Conservation (phyloP, 2,888 invertebrate genomes). For the Muscina levida region DNA sequence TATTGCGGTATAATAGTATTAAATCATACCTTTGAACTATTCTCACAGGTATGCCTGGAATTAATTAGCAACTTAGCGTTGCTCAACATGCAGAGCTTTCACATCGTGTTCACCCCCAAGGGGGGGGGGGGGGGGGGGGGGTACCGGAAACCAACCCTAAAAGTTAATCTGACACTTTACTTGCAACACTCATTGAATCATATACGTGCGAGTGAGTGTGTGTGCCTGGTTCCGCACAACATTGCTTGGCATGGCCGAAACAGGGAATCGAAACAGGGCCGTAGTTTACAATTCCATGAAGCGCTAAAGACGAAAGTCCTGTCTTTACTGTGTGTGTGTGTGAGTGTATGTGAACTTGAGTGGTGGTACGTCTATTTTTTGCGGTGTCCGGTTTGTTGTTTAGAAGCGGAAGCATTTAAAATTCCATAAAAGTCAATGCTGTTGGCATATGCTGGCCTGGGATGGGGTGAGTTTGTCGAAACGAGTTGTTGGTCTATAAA, state of each 20-base stretch:
- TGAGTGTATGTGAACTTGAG: slow-evolving; percentile 17
- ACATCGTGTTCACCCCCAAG: neutral
- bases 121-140: slow-evolving; percentile 5
- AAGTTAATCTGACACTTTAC: slow-evolving; percentile 62
- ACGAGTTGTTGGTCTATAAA: slow-evolving; percentile 33
- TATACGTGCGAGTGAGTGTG: neutral
- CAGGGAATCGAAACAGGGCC: neutral
- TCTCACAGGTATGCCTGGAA: slow-evolving; percentile 57
- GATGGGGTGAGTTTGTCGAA: slow-evolving; percentile 50
- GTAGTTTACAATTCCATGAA: neutral
- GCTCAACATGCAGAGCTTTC: slow-evolving; percentile 17
- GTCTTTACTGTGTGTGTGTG: slow-evolving; percentile 19
- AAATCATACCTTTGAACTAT: slow-evolving; percentile 52
- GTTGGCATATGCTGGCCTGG: slow-evolving; percentile 12
- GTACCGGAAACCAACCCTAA: slow-evolving; percentile 59
- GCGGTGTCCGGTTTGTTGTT: slow-evolving; percentile 57
- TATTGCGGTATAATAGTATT: slow-evolving; percentile 13
- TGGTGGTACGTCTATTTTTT: slow-evolving; percentile 52
- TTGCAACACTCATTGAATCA: slow-evolving; percentile 42
- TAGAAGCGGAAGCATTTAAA: slow-evolving; percentile 60
- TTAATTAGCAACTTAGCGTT: slow-evolving; percentile 53
- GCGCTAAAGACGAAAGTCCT: neutral
- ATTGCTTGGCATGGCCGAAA: neutral
- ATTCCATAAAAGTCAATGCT: slow-evolving; percentile 40
- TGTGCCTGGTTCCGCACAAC: neutral